phyloP scores from a whole-genome alignment of 2,797 vertebrate species.

The Valencia hispanica region DNA sequence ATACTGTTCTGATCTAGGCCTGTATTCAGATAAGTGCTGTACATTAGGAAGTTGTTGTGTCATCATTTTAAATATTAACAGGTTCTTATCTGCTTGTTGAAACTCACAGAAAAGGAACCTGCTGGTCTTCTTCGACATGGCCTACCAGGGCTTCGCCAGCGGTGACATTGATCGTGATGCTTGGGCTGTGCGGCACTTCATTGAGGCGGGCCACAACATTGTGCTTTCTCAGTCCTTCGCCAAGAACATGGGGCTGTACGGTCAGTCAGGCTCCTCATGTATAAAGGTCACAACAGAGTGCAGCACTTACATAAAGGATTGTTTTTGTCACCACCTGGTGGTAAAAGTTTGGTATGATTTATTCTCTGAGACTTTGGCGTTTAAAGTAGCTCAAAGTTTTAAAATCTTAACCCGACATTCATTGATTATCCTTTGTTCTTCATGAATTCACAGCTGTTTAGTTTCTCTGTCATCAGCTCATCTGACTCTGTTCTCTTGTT shows the following conservation, averaged over 20 bases:
- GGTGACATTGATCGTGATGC: constrained; percentile 94
- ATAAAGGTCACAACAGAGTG: neutral
- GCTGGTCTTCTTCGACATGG: constrained; percentile 98
- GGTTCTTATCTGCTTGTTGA: constrained; percentile 2
- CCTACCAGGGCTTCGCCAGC: constrained; percentile 98
- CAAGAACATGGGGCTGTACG: constrained; percentile 99
- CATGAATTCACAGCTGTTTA: no score
- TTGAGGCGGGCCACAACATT: constrained; percentile 92
- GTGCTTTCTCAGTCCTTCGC: constrained; percentile 94
- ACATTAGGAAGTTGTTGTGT: constrained; percentile 6
- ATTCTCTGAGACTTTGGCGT: neutral
- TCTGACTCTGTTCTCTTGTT: constrained; percentile 5
- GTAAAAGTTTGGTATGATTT: constrained; percentile 3
- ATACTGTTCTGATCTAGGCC: constrained; percentile 1
- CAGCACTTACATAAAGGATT: neutral
- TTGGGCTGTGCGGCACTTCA: constrained; percentile 96
- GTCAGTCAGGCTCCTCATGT: constrained; percentile 78
- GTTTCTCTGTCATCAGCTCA: neutral
- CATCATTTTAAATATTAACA: constrained; percentile 18
- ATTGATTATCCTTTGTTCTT: neutral
- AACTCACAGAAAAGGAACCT: constrained; percentile 90
- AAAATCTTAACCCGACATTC: neutral
- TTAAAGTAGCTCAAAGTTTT: neutral
- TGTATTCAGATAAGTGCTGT: neutral
- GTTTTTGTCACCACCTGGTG: constrained; percentile 43